Evolutionary conservation across 2,797 vertebrate genomes (phyloP).

Genomic region (Thamnophis elegans): DNA sequence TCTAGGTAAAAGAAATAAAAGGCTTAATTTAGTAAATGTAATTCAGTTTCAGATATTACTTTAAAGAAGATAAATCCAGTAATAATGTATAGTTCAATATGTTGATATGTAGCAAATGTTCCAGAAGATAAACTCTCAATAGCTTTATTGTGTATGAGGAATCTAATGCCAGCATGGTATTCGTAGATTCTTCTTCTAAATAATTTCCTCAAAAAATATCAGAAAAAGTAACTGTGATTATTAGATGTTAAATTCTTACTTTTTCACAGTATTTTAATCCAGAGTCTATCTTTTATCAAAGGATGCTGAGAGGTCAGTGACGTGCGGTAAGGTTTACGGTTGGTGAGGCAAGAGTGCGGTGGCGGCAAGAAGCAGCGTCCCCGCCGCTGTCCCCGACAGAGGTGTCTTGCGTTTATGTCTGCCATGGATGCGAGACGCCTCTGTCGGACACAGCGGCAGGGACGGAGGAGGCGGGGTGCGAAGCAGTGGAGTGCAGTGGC

Average conservation of each 20-base stretch:
- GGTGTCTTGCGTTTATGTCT: no score
- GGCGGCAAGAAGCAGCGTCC: no score
- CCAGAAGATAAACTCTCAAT: slow-evolving; percentile 25
- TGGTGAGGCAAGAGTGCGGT: no score
- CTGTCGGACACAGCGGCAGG: no score
- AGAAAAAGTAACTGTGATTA: slow-evolving; percentile 55
- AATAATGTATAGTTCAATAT: slow-evolving; percentile 26
- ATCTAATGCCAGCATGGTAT: slow-evolving; percentile 36
- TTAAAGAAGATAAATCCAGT: not conserved
- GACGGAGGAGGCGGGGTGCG: no score
- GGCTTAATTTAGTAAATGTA: slow-evolving; percentile 3
- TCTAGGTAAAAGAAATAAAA: slow-evolving; percentile 2
- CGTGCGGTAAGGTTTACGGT: no score
- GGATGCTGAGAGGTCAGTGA: no score
- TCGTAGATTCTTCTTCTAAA: slow-evolving; percentile 45
- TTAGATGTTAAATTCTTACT: slow-evolving; percentile 34
- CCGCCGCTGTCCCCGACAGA: no score
- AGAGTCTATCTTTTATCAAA: no score
- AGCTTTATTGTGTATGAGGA: slow-evolving; percentile 13
- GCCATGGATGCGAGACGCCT: no score
- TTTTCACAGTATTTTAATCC: slow-evolving; percentile 57
- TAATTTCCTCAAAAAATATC: slow-evolving; percentile 18
- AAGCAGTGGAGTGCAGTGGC: no score
- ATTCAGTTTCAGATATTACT: not conserved
- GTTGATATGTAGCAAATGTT: slow-evolving; percentile 36